Conservation (phyloP, 1,140 invertebrate species). For the Anoplophora glabripennis region DNA sequence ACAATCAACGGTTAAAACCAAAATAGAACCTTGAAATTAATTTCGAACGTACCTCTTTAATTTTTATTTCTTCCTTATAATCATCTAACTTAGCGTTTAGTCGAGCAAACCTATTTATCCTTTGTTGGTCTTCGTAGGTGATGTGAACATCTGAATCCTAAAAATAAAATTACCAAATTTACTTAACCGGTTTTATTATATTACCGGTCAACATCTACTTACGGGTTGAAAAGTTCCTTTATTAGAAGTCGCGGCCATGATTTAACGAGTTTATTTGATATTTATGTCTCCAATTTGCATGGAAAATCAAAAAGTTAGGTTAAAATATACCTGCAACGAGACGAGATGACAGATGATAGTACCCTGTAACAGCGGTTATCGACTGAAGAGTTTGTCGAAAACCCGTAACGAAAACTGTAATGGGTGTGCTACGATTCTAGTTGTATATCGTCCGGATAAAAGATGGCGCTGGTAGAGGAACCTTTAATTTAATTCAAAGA, state of each 20-base stretch:
- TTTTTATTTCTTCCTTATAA: constrained; percentile 85
- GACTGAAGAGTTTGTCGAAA: too few species aligned
- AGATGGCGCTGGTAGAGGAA: too few species aligned
- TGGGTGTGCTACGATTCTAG: neutral
- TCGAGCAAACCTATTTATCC: constrained; percentile 95
- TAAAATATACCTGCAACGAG: too few species aligned
- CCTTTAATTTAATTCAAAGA: too few species aligned
- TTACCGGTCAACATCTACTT: constrained; percentile 18
- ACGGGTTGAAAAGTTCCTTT: constrained; percentile 47
- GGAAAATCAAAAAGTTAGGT: too few species aligned
- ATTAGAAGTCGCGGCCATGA: constrained; percentile 25
- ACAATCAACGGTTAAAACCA: too few species aligned
- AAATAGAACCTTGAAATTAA: neutral
- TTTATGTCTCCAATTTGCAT: too few species aligned
- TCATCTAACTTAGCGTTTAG: constrained; percentile 90
- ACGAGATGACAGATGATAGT: too few species aligned
- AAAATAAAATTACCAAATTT: constrained; percentile 32
- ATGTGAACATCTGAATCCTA: constrained; percentile 91
- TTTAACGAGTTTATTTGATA: neutral
- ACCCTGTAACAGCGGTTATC: too few species aligned
- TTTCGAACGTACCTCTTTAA: constrained; percentile 64
- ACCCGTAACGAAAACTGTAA: constrained; percentile 21
- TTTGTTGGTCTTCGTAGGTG: constrained; percentile 94
- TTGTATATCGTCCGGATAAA: too few species aligned
- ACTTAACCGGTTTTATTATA: neutral